These are phyloP conservation scores for Popillia japonica DNA, from an alignment of 1,140 invertebrate species.

Conservation along the genomic window DNA sequence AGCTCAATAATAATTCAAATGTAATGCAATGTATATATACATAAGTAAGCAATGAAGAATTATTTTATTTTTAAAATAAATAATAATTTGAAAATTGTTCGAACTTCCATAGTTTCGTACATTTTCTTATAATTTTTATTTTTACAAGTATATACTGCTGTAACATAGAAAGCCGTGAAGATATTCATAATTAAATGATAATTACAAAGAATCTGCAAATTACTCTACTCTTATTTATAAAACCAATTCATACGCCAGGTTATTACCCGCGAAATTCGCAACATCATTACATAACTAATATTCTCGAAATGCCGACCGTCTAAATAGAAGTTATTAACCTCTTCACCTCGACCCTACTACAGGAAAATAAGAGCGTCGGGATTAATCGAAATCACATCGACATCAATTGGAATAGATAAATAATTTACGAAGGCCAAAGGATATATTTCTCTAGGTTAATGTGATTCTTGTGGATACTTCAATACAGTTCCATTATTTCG, in stretches of 20 bases:
- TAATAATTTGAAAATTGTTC: too few species aligned
- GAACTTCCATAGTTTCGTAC: too few species aligned
- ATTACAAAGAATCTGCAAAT: background rate
- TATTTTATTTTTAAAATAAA: too few species aligned
- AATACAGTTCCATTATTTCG: background rate
- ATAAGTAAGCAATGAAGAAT: too few species aligned
- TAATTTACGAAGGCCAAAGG: background rate
- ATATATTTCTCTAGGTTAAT: slow-evolving; percentile 1
- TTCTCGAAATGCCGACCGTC: background rate
- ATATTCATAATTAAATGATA: background rate
- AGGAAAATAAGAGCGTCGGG: background rate
- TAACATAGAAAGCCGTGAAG: too few species aligned
- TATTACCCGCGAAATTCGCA: background rate
- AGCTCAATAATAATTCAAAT: too few species aligned
- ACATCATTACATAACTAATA: background rate
- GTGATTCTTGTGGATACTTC: background rate
- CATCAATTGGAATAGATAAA: background rate
- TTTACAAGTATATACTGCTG: too few species aligned
- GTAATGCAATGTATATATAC: too few species aligned
- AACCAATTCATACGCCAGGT: background rate
- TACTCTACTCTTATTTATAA: background rate
- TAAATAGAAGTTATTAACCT: slow-evolving; percentile 11
- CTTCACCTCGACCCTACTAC: background rate
- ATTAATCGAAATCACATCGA: background rate
- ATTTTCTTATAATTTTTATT: too few species aligned